Conservation (phyloP, 2,888 invertebrate species). For the Cryptocephalus moraei region DNA sequence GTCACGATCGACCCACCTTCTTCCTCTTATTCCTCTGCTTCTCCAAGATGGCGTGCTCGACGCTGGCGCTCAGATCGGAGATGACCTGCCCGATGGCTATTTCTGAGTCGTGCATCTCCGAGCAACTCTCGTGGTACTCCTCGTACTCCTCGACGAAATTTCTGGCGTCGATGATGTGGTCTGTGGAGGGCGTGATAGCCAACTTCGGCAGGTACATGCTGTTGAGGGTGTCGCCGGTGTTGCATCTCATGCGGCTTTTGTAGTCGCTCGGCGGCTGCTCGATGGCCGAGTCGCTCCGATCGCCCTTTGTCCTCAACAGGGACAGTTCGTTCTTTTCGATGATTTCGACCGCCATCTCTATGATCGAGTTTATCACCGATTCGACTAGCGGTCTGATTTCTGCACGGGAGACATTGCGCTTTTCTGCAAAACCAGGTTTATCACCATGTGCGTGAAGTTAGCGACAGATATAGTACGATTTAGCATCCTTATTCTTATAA, state of each 20-base stretch:
- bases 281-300: constrained; percentile 5
- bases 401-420: constrained; percentile 7
- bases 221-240: constrained; percentile 26
- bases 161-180: constrained; percentile 29
- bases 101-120: constrained; percentile 32
- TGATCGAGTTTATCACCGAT: constrained; percentile 26
- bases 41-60: constrained; percentile 20
- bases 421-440: not conserved
- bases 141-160: constrained; percentile 38
- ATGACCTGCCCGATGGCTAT: constrained; percentile 23
- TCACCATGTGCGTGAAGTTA: not conserved
- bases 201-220: constrained; percentile 28
- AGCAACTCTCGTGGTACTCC: constrained; percentile 36
- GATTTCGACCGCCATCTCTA: constrained; percentile 29
- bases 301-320: constrained; percentile 14
- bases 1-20: constrained; percentile 7
- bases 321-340: constrained; percentile 25
- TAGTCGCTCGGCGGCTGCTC: constrained; percentile 13
- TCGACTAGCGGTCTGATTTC: constrained; percentile 24
- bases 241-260: constrained; percentile 23
- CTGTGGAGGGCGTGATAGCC: constrained; percentile 27
- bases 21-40: constrained; percentile 20
- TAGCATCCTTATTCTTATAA: not conserved
- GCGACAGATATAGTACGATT: not conserved
- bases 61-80: constrained; percentile 21